A percentile compares a stretch with the other conserved stretches of the same genome.
Conservation (phyloP, 2,113 vertebrate species). For the Narcine bancroftii region DNA sequence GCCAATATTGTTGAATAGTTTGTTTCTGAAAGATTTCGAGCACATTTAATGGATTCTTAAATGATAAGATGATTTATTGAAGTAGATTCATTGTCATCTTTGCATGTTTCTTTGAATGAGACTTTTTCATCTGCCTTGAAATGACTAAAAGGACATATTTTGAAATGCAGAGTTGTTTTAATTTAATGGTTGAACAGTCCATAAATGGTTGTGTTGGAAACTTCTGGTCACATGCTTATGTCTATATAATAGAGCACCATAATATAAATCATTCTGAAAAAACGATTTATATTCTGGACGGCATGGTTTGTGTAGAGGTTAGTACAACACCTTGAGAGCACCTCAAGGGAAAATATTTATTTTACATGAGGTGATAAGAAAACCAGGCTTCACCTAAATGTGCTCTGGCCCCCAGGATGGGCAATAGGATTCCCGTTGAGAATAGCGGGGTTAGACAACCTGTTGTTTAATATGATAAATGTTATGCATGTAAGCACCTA, state of each 20-base stretch:
- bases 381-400: too few relatives aligned
- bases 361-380: too few relatives aligned
- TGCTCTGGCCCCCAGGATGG: too few relatives aligned
- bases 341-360: too few relatives aligned
- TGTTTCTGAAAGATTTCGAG: background rate
- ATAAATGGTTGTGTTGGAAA: background rate
- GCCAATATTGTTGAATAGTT: background rate
- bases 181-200: background rate
- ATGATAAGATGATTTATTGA: constrained; percentile 12
- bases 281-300: too few relatives aligned
- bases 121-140: background rate
- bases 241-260: background rate
- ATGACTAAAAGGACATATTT: background rate
- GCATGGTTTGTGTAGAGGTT: too few relatives aligned
- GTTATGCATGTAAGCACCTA: too few relatives aligned
- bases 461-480: background rate
- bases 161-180: background rate
- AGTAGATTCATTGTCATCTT: background rate
- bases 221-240: background rate
- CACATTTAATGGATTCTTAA: background rate
- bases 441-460: background rate
- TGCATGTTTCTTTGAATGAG: constrained; percentile 10
- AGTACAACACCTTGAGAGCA: too few relatives aligned
- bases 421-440: too few relatives aligned
- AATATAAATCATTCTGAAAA: background rate